A percentile compares a stretch with the other conserved stretches of the same genome.
Conservation (phyloP, 1,140 invertebrate species). For the Ceratosolen fusciceps region DNA sequence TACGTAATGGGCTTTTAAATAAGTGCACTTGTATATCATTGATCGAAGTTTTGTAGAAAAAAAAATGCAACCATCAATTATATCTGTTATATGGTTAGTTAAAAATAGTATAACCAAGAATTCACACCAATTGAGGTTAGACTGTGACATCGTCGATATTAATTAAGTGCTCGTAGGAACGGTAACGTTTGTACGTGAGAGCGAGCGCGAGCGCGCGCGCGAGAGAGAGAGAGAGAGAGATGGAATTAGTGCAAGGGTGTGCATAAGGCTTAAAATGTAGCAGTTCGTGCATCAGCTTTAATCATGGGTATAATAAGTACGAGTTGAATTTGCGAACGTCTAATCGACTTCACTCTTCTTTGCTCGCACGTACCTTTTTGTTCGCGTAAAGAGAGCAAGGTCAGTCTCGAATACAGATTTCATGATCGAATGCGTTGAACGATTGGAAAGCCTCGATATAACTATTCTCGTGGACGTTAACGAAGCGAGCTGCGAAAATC, state of each 20-base stretch:
- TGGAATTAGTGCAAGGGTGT: neutral
- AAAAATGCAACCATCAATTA: no score
- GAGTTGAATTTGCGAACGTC: neutral
- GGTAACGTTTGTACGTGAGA: no score
- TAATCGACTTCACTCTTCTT: constrained; percentile 1
- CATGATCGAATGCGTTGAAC: constrained; percentile 36
- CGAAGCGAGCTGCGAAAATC: constrained; percentile 4
- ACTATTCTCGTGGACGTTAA: neutral
- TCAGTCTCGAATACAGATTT: constrained; percentile 33
- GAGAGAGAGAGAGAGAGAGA: no score
- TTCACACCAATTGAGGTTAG: no score
- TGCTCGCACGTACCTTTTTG: constrained; percentile 19
- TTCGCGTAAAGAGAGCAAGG: constrained; percentile 38
- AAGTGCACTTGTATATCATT: no score
- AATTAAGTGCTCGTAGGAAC: no score
- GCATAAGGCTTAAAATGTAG: neutral
- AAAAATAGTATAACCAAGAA: no score
- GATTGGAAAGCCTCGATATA: constrained; percentile 5
- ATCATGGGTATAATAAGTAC: neutral
- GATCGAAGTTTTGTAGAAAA: no score
- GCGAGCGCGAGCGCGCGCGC: no score
- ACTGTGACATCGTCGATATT: no score
- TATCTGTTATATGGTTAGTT: no score
- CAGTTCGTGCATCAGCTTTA: neutral
- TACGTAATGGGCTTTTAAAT: no score